Evolutionary conservation across 2,888 invertebrate species (phyloP), one percentile per base, ranked within the genome.

Genomic region (Ashinkailepas kermadecensis): DNA sequence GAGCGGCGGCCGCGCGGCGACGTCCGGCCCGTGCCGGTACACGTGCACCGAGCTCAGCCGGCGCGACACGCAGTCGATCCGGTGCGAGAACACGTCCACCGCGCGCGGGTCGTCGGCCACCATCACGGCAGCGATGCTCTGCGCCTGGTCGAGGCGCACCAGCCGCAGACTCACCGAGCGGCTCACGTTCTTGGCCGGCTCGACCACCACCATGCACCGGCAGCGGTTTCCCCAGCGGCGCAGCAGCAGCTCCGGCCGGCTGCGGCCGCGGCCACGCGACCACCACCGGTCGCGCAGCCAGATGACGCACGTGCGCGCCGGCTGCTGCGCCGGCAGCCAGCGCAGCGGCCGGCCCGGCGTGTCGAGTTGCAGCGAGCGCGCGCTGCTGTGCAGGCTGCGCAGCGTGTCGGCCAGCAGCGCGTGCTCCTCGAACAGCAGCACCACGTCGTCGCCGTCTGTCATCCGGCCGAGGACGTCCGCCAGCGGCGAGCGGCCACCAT

Each of bases 121-220:
- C 67, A 67, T 67, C 11, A 67, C 39, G 11, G 13, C 39, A 7
- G 67, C 25, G 23, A 67, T 39, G 25, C 25, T 25, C 67, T 67
- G 25, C 67, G 67, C 67, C 67, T 67, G 67, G 67, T 67, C 67
- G 67, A 25, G 25, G 3, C 67, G 25, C 39, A 67, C 12, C 67
- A 67, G 67, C 12, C 18, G 25, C 12, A 7, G 25, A 13, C 67
- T 67, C 12, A 58, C 58, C 25, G 39, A 82, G 62, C 62, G 81
- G 23, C 74, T 57, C 39, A 82, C 21, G n/a, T 54, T 25, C 62
- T 82, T 81, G 13, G 58, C 58, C 25, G 81, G 11, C 58, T 81
- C 80, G 21, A 56, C 58, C 7, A 81, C 82, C 9, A 82, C 21
- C 39, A 70, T 81, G 8, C 70, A 23, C 21, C 70, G 56, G 70